Base-by-base conservation (phyloP, 2,888 invertebrate species). In the Sinelater perroti region DNA sequence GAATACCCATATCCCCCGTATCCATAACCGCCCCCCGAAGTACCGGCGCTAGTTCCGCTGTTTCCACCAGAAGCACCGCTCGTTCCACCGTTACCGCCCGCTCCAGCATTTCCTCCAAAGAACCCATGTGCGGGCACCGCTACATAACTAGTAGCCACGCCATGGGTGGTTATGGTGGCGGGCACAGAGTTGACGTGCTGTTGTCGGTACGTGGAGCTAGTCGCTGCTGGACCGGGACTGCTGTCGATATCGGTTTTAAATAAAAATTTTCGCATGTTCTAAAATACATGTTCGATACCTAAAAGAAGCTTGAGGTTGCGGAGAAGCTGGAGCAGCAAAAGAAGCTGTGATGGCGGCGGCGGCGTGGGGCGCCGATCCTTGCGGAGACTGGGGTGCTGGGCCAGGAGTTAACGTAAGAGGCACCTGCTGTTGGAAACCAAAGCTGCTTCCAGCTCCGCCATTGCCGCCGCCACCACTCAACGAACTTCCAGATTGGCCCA, bases 181-280 rank as follows among this genome's bases (percentile, higher is more conserved):
- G 60, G 60, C 3, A 56, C 53, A 6, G 56, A 56, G 21, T 56
- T 49, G n/a, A 60, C 50, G 10, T 56, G 60, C 13, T 60, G 60
- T 10, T 60, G 56, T 8, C 60, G 53, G n/a, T 53, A 56, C 8
- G 56, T 33, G 31, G 60, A 36, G 18, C 60, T 60, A 1, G 60
- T 60, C 6, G 60, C 56, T 8, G 51, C 38, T 11, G 56, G 51
- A 14, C 49, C 44, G 1, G 45, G 21, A 6, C 57, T 56, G 44
- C 17, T n/a, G 36, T 24, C 8, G 14, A 21, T 40, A 1, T 13
- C 4, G 8, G 13, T 33, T 14, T 11, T 33, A 33, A 3, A 11
- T 14, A 1, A 33, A 14, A 33, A 33, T 2, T 31, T 11, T 11
- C n/a, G n/a, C n/a, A n/a, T n/a, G 5, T 24, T 24, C 8, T 5